Conservation (phyloP, 2,888 invertebrate genomes). For the Enchytraeus crypticus region DNA sequence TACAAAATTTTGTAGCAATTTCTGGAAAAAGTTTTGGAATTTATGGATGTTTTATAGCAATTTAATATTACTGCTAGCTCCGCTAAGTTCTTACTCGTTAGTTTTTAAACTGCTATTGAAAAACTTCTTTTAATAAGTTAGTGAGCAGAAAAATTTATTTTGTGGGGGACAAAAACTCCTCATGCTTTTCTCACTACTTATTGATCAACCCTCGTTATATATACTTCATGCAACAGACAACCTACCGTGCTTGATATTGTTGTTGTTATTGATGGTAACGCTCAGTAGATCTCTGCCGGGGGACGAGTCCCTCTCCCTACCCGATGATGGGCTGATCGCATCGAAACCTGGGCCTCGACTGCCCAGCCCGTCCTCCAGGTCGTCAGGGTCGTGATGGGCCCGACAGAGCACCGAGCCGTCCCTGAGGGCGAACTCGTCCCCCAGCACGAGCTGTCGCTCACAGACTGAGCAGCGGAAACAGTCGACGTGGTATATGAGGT, state of each 20-base stretch:
- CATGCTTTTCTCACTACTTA: no score
- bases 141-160: no score
- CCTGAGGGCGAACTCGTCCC: constrained; percentile 92
- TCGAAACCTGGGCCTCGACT: neutral
- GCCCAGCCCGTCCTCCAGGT: constrained; percentile 27
- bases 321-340: neutral
- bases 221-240: neutral
- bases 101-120: no score
- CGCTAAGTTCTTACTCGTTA: no score
- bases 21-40: no score
- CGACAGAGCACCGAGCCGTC: constrained; percentile 86
- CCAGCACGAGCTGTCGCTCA: constrained; percentile 80
- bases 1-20: no score
- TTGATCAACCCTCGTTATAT: no score
- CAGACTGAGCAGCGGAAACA: constrained; percentile 95
- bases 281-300: neutral
- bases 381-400: constrained; percentile 54
- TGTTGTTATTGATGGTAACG: neutral
- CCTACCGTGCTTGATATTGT: neutral
- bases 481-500: constrained; percentile 94
- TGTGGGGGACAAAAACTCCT: no score
- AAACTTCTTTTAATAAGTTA: no score
- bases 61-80: no score
- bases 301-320: neutral
- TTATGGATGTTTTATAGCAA: no score